Evolutionary conservation across 2,888 invertebrate species (phyloP).

Genomic region (Cybosia mesomella): DNA sequence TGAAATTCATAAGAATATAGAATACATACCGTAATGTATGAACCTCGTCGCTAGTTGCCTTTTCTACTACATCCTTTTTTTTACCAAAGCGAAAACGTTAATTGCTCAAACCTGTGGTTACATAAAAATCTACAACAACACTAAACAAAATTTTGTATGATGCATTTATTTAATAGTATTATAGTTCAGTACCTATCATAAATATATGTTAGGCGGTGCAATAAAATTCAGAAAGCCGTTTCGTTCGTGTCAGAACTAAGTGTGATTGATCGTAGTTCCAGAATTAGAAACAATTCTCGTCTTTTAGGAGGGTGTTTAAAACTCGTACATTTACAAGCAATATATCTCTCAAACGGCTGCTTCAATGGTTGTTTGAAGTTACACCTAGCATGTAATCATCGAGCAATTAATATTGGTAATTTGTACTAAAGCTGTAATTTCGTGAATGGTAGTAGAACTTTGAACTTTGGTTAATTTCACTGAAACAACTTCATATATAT

Average conservation of each 20-base stretch:
- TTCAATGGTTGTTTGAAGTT: conserved; percentile 14
- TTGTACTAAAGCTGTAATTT: background rate
- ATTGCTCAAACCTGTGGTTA: background rate
- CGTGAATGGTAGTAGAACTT: too few species aligned
- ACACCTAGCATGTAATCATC: background rate
- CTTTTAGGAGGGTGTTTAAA: conserved; percentile 68
- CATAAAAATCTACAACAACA: background rate
- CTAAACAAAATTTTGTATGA: background rate
- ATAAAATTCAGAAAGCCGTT: conserved; percentile 62
- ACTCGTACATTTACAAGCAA: conserved; percentile 42
- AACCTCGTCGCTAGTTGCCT: background rate
- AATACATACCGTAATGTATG: background rate
- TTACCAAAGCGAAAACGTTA: background rate
- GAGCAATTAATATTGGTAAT: background rate
- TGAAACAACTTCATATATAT: background rate
- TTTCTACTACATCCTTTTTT: background rate
- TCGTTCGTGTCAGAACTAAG: conserved; percentile 69
- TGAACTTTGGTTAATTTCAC: too few species aligned
- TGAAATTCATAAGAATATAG: too few species aligned
- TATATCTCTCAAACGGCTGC: conserved; percentile 21
- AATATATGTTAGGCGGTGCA: conserved; percentile 38
- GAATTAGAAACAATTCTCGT: conserved; percentile 78
- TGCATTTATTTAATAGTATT: conserved; percentile 16
- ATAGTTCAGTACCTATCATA: conserved; percentile 28
- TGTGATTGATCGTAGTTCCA: conserved; percentile 78